A percentile compares a stretch with the other conserved stretches of the same genome.
phyloP scores from a whole-genome alignment of 2,888 invertebrate species.

The Sepioteuthis lessoniana region DNA sequence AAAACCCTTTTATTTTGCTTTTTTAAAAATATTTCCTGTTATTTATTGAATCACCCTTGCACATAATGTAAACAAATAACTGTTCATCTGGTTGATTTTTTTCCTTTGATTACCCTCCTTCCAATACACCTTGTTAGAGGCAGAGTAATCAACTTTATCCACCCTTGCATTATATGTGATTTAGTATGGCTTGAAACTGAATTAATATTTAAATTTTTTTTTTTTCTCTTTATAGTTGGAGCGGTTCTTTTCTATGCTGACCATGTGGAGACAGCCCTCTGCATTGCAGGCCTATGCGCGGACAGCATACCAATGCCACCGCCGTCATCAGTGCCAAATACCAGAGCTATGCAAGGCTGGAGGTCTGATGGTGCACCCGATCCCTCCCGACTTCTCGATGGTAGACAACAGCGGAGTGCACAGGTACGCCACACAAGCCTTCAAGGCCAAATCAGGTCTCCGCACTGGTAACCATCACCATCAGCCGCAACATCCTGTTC shows the following conservation, averaged over 20 bases:
- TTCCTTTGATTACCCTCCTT: too few relatives aligned
- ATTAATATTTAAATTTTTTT: too few relatives aligned
- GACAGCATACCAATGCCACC: constrained; percentile 43
- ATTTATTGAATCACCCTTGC: too few relatives aligned
- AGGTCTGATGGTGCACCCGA: constrained; percentile 45
- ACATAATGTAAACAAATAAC: too few relatives aligned
- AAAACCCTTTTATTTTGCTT: too few relatives aligned
- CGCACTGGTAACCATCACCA: constrained; percentile 24
- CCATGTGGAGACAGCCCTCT: constrained; percentile 48
- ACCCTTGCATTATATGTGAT: too few relatives aligned
- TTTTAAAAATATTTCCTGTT: too few relatives aligned
- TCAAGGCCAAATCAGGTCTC: constrained; percentile 39
- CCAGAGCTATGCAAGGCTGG: constrained; percentile 42
- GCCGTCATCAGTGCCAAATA: constrained; percentile 35
- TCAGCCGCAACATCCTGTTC: not conserved
- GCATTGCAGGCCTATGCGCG: constrained; percentile 43
- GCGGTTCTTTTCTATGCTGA: constrained; percentile 42
- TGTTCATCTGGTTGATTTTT: too few relatives aligned
- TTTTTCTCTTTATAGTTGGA: not conserved
- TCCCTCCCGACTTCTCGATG: constrained; percentile 42
- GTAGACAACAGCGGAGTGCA: constrained; percentile 45
- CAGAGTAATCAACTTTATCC: too few relatives aligned
- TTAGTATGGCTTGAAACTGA: too few relatives aligned
- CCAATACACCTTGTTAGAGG: too few relatives aligned
- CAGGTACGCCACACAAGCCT: constrained; percentile 44